These are phyloP conservation scores for Otolemur crassicaudatus DNA, from an alignment of 2,797 vertebrate genomes.

Conservation along the genomic window DNA sequence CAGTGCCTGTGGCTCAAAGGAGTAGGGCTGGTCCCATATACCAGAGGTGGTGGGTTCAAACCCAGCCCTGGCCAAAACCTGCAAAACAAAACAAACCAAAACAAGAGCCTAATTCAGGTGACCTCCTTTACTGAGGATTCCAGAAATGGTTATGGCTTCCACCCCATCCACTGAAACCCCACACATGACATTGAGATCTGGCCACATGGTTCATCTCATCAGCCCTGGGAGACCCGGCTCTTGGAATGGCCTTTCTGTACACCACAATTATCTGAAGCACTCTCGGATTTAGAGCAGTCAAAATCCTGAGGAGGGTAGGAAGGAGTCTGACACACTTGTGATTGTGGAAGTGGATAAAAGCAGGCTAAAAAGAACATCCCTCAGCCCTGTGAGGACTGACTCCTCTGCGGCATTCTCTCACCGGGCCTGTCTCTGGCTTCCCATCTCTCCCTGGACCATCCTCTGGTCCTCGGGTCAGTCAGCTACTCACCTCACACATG, in stretches of 20 bases:
- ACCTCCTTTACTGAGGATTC: not conserved
- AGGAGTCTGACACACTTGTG: not conserved
- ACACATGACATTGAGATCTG: not conserved
- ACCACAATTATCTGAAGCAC: not conserved
- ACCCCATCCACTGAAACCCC: not conserved
- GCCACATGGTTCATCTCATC: not conserved
- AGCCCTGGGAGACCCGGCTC: not conserved
- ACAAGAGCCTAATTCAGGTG: not conserved
- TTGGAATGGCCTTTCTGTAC: not conserved
- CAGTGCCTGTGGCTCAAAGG: too few relatives aligned
- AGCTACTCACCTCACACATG: not conserved
- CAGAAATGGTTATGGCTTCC: not conserved
- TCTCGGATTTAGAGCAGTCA: not conserved
- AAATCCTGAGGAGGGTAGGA: not conserved
- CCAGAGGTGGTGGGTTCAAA: too few relatives aligned
- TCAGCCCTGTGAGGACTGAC: not conserved
- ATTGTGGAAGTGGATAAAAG: not conserved
- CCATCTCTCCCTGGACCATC: not conserved
- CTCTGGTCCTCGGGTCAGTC: not conserved
- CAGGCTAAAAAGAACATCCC: not conserved
- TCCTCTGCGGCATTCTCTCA: not conserved
- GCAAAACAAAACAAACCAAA: too few relatives aligned
- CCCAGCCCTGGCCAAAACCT: too few relatives aligned
- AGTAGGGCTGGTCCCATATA: too few relatives aligned
- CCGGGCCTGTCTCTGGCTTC: not conserved